Conservation (phyloP, 2,797 vertebrate genomes). For the Premnoplex brunnescens region DNA sequence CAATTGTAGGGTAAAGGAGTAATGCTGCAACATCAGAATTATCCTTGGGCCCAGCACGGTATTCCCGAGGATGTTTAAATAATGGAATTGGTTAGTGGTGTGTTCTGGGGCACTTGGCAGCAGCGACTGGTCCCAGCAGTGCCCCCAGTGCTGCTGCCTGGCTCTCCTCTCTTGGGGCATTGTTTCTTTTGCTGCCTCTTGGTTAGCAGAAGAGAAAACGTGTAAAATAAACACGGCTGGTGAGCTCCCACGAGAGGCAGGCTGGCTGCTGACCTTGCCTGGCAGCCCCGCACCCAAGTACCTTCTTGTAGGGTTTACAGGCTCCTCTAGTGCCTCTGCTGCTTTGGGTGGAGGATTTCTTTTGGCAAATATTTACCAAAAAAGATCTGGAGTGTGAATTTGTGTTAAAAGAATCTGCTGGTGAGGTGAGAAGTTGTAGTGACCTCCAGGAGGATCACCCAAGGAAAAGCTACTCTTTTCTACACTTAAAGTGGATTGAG, state of each 20-base stretch:
- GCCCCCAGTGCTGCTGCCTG: neutral
- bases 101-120: neutral
- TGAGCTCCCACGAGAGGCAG: neutral
- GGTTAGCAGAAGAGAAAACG: constrained; percentile 20
- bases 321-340: neutral
- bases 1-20: neutral
- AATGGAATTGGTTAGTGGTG: neutral
- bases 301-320: neutral
- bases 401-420: neutral
- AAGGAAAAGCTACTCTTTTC: neutral
- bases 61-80: neutral
- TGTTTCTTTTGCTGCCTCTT: constrained; percentile 52
- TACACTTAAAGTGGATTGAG: accelerated
- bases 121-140: neutral
- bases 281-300: neutral
- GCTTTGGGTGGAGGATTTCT: neutral
- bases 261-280: constrained; percentile 17
- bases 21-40: neutral
- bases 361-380: neutral
- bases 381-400: neutral
- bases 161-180: neutral
- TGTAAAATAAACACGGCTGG: constrained; percentile 49
- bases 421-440: neutral
- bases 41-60: neutral
- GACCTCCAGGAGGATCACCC: neutral